Evolutionary conservation across 2,888 invertebrate species (phyloP).

Genomic region (Ennomos quercinarius): DNA sequence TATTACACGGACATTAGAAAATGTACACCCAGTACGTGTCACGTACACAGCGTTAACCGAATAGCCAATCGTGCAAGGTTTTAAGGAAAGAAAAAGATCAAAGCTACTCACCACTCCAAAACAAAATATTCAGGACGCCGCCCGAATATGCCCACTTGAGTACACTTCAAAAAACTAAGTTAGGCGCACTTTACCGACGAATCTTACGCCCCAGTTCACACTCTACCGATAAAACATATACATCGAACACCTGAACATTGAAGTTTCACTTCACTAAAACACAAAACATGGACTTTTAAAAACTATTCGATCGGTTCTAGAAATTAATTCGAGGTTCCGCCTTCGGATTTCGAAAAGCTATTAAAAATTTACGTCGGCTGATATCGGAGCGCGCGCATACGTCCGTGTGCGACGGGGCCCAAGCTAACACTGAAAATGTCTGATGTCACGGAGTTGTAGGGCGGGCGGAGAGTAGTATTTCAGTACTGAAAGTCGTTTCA

Average conservation of each 20-base stretch:
- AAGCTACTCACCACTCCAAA: constrained; percentile 65
- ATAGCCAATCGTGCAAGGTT: background rate
- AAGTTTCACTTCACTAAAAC: constrained; percentile 50
- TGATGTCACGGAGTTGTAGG: constrained; percentile 35
- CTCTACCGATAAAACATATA: constrained; percentile 19
- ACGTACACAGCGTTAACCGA: no score
- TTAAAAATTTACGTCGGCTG: constrained; percentile 73
- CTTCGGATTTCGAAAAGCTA: constrained; percentile 58
- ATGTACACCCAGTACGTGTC: no score
- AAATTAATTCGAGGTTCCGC: constrained; percentile 51
- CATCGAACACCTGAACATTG: constrained; percentile 37
- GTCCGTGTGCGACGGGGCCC: constrained; percentile 38
- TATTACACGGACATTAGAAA: no score
- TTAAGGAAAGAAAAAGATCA: constrained; percentile 20
- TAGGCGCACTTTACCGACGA: constrained; percentile 53
- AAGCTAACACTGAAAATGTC: constrained; percentile 46
- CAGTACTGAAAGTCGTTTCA: constrained; percentile 28
- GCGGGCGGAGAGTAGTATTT: constrained; percentile 41
- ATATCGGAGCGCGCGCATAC: constrained; percentile 35
- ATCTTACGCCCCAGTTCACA: constrained; percentile 38
- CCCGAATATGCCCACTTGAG: constrained; percentile 60
- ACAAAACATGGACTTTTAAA: constrained; percentile 42
- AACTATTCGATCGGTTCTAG: constrained; percentile 45
- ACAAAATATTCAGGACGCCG: constrained; percentile 70
- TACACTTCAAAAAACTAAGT: constrained; percentile 76